Evolutionary conservation across 2,113 vertebrate genomes (phyloP).

Genomic region (Tylochromis polylepis): DNA sequence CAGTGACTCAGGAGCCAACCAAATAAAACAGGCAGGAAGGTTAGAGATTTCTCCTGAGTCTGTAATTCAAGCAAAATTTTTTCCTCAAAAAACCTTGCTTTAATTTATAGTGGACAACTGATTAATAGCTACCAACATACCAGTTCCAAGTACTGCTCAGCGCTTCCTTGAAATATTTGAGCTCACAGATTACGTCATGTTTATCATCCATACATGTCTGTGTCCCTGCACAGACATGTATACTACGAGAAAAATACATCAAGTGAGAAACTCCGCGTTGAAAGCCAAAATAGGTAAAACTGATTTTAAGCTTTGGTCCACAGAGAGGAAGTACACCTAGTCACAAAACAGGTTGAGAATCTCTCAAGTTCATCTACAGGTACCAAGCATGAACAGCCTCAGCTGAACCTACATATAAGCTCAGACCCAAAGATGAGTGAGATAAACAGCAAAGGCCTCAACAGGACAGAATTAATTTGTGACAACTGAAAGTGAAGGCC

Average conservation of each 20-base stretch:
- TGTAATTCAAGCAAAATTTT: neutral
- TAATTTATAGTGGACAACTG: neutral
- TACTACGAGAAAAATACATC: neutral
- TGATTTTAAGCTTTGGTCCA: neutral
- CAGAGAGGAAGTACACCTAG: neutral
- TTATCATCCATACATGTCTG: neutral
- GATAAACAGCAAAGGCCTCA: neutral
- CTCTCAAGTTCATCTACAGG: neutral
- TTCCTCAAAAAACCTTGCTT: neutral
- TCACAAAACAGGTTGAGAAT: neutral
- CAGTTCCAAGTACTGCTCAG: neutral
- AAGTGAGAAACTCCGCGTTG: neutral
- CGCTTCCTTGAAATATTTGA: neutral
- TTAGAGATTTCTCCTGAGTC: neutral
- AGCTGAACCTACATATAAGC: neutral
- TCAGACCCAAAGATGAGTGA: neutral
- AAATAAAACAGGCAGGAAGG: neutral
- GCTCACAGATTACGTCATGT: neutral
- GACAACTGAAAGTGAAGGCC: neutral
- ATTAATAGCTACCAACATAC: neutral
- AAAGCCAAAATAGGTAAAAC: neutral
- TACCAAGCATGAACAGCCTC: neutral
- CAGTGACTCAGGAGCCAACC: neutral
- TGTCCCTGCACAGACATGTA: neutral
- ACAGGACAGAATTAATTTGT: neutral